Conservation (phyloP, 2,797 vertebrate species). For the Phataginus tricuspis region DNA sequence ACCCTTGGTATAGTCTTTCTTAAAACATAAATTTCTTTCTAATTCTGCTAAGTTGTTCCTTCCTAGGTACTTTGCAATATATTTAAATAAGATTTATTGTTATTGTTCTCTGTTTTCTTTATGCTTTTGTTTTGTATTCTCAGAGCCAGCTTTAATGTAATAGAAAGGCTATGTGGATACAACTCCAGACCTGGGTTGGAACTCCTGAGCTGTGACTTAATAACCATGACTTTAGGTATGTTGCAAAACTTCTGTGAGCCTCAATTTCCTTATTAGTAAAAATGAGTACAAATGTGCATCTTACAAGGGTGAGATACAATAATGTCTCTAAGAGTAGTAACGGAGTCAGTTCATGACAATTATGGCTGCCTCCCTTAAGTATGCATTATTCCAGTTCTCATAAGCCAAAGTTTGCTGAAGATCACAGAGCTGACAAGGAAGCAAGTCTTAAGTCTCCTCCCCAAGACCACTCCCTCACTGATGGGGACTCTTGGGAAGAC, state of each 20-base stretch:
- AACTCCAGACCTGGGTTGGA: background rate
- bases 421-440: background rate
- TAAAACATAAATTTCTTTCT: background rate
- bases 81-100: background rate
- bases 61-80: background rate
- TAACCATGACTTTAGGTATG: background rate
- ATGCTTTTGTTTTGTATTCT: background rate
- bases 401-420: background rate
- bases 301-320: background rate
- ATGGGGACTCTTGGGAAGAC: background rate
- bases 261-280: constrained; percentile 24
- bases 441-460: background rate
- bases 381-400: background rate
- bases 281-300: background rate
- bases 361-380: background rate
- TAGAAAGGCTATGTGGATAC: background rate
- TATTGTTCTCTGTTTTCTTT: background rate
- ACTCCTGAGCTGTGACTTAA: background rate
- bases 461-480: background rate
- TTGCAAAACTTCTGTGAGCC: background rate
- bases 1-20: background rate
- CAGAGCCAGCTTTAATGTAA: background rate
- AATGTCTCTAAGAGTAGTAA: background rate
- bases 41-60: background rate
- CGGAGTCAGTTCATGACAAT: background rate